Evolutionary conservation across 1,140 invertebrate genomes (phyloP).

Genomic region (Drosophila tropicalis): DNA sequence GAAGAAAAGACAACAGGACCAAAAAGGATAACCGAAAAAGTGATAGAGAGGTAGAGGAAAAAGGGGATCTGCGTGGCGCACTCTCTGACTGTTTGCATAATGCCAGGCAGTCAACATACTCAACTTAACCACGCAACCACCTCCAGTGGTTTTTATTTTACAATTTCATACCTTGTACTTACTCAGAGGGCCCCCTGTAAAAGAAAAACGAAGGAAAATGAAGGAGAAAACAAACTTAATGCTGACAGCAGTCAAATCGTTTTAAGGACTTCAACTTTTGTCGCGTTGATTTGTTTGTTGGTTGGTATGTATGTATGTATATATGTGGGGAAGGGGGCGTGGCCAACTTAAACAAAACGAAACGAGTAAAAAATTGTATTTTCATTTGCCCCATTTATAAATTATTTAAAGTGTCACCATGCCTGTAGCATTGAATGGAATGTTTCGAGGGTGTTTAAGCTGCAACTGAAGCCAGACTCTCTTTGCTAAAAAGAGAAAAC

Average conservation of each 20-base stretch:
- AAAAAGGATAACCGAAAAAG: constrained; percentile 22
- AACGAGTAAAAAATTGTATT: constrained; percentile 51
- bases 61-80: no score
- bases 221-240: constrained; percentile 50
- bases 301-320: constrained; percentile 42
- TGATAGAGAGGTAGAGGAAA: background rate
- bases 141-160: constrained; percentile 71
- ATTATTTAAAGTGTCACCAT: constrained; percentile 75
- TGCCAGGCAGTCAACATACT: constrained; percentile 59
- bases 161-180: constrained; percentile 68
- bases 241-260: constrained; percentile 70
- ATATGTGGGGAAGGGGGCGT: constrained; percentile 8
- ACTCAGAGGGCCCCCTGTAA: constrained; percentile 10
- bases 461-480: no score
- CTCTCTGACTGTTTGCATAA: constrained; percentile 59
- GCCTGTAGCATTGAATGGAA: constrained; percentile 48
- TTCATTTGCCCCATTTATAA: constrained; percentile 77
- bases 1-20: constrained; percentile 25
- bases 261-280: constrained; percentile 57
- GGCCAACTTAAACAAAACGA: constrained; percentile 30
- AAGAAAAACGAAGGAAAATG: background rate
- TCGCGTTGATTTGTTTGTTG: constrained; percentile 75
- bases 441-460: constrained; percentile 16
- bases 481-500: no score
- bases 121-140: constrained; percentile 7